A percentile compares a stretch with the other conserved stretches of the same genome.
phyloP scores from a whole-genome alignment of 2,888 invertebrate genomes.

The Tuberolachnus salignus region DNA sequence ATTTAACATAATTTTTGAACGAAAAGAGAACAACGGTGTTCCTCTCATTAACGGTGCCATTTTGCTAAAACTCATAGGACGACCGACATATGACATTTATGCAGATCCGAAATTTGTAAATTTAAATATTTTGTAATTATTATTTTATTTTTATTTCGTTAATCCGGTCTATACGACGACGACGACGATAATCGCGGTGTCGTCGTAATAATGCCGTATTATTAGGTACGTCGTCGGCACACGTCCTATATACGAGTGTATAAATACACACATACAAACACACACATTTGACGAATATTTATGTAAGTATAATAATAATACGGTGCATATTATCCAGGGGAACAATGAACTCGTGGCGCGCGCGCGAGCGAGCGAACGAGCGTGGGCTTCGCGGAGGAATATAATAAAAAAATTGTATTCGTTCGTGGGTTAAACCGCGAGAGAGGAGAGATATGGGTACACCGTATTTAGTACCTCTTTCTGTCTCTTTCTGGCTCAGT shows the following conservation, averaged over 20 bases:
- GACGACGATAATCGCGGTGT: background rate
- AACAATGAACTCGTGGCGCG: constrained; percentile 46
- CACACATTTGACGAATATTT: constrained; percentile 36
- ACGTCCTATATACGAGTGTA: background rate
- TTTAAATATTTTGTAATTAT: background rate
- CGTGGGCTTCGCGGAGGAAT: constrained; percentile 34
- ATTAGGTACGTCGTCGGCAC: background rate
- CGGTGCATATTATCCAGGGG: constrained; percentile 12
- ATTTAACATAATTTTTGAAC: constrained; percentile 90
- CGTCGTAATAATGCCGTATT: background rate
- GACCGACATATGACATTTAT: constrained; percentile 96
- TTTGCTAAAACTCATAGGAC: constrained; percentile 90
- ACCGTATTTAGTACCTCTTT: too few species aligned
- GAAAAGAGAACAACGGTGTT: constrained; percentile 80
- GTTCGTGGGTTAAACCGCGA: constrained; percentile 50
- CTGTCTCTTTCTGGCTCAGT: too few species aligned
- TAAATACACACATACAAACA: too few species aligned
- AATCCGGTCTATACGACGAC: background rate
- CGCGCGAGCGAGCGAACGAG: constrained; percentile 16
- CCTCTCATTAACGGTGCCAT: constrained; percentile 96
- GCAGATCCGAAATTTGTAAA: constrained; percentile 95
- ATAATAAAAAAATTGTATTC: constrained; percentile 41
- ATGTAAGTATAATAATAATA: background rate
- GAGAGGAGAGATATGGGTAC: constrained; percentile 5
- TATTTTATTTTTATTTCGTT: background rate